Evolutionary conservation across 2,113 vertebrate species (phyloP), one percentile per base, ranked within the genome.

Genomic region (Amia ocellicauda): DNA sequence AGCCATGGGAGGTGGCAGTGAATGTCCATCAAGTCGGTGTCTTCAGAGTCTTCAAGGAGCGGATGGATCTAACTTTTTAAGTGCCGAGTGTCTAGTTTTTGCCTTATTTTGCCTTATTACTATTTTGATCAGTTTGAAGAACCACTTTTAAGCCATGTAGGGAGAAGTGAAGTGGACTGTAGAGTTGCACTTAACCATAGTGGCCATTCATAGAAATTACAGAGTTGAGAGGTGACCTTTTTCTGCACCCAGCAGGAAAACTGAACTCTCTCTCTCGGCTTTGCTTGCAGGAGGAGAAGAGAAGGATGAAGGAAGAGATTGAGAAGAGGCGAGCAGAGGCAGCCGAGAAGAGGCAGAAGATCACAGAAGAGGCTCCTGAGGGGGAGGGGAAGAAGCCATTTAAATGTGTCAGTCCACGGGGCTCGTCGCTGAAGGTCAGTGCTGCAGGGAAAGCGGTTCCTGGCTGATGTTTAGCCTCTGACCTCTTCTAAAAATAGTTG

Each of bases 281-380:
- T 17, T 36, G 64, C 14, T 72, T 50, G 66, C 75, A 98, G 97
- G 96, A 97, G 70, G 97, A 98, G 67, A 98, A 97, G 85, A 92
- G 89, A 78, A 93, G 91, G 74, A 91, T 97, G 91, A 99, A 97
- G 70, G 94, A 98, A 79, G 97, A 99, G 76, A 99, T 98, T 0
- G 97, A 98, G 74, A 90, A 84, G 83, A 92, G 97, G 85, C 88
- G 97, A 75, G 97, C 97, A 0, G 94, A 98, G 81, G 97, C 97
- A 20, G 96, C 97, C 2, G 97, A 98, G 80, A 97, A 95, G 82
- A 93, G 97, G 52, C 94, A 98, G 55, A 97, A 95, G 77, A 88
- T 92, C 54, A 85, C 89, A 14, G 95, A 94, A 22, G 93, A 95
- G 9, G 78, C 77, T 0, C 52, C 87, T 47, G 95, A 97, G 1